These are phyloP conservation scores for Lasaia peninsularis DNA, from an alignment of 1,140 invertebrate genomes.

Conservation along the genomic window DNA sequence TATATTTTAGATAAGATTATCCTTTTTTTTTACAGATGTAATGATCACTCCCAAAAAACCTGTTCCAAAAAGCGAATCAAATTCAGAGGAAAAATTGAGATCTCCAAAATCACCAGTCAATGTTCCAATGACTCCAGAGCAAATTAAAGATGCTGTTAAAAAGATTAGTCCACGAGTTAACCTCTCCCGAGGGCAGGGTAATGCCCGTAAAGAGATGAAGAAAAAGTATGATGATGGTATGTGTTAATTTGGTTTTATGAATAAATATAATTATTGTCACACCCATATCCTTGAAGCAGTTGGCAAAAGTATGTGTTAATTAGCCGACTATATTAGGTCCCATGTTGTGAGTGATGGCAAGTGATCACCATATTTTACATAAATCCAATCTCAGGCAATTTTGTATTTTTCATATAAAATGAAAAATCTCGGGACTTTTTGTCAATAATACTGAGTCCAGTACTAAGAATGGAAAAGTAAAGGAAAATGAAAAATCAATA, in stretches of 20 bases:
- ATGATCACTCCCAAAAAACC: constrained; percentile 33
- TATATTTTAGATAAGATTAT: background rate
- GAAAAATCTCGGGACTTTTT: too few species aligned
- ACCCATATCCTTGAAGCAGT: too few species aligned
- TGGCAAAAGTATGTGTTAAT: too few species aligned
- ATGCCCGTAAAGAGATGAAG: constrained; percentile 59
- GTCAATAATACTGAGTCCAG: constrained; percentile 1
- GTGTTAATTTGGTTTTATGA: too few species aligned
- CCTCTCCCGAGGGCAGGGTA: constrained; percentile 53
- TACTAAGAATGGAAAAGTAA: background rate
- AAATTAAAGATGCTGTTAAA: constrained; percentile 36
- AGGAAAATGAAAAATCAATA: background rate
- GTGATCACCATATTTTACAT: too few species aligned
- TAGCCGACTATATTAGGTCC: too few species aligned
- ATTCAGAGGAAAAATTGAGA: constrained; percentile 49
- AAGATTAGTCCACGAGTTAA: constrained; percentile 57
- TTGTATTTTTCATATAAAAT: too few species aligned
- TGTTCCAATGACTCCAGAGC: constrained; percentile 39
- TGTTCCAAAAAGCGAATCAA: constrained; percentile 55
- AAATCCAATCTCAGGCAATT: too few species aligned
- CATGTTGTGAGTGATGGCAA: too few species aligned
- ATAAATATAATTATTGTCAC: too few species aligned
- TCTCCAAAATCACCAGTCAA: constrained; percentile 41
- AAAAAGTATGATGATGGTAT: constrained; percentile 60
- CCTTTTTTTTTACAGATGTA: background rate